These are phyloP conservation scores for crab-eating macaque (Macaca fascicularis) DNA, from an alignment of 2,113 vertebrate species.

Conservation along the genomic window DNA sequence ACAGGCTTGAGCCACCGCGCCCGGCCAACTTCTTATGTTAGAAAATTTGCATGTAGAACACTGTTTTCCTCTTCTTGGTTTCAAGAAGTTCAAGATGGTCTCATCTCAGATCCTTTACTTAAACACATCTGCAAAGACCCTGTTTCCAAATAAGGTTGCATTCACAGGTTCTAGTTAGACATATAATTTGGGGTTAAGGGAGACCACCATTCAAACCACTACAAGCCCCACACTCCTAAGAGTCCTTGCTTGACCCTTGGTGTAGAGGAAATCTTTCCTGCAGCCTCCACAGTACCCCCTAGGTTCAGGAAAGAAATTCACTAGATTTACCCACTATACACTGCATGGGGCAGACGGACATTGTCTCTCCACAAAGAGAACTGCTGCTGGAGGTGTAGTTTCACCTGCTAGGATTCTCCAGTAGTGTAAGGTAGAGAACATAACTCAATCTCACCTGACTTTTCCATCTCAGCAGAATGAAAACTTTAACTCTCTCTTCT, in stretches of 20 bases:
- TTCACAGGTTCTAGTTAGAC: neutral
- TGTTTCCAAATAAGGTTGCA: neutral
- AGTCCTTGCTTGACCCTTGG: neutral
- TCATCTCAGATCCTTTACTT: neutral
- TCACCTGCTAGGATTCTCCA: neutral
- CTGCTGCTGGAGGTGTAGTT: neutral
- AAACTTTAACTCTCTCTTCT: constrained; percentile 4
- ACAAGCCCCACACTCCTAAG: neutral
- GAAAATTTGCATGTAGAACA: constrained; percentile 85
- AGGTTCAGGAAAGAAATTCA: neutral
- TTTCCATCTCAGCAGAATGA: neutral
- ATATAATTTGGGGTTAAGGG: neutral
- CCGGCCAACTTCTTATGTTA: too few relatives aligned
- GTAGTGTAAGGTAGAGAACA: rapidly evolving
- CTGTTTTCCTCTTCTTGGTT: constrained; percentile 87
- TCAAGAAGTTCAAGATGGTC: constrained; percentile 30
- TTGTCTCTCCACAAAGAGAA: neutral
- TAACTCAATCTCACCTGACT: neutral
- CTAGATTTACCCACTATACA: neutral
- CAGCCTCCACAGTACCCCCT: neutral
- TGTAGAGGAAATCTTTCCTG: neutral
- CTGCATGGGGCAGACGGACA: neutral
- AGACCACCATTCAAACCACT: neutral
- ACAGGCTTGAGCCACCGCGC: too few relatives aligned
- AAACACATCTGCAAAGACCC: neutral